Conservation (phyloP, 2,888 invertebrate species). For the Nomada fucata region DNA sequence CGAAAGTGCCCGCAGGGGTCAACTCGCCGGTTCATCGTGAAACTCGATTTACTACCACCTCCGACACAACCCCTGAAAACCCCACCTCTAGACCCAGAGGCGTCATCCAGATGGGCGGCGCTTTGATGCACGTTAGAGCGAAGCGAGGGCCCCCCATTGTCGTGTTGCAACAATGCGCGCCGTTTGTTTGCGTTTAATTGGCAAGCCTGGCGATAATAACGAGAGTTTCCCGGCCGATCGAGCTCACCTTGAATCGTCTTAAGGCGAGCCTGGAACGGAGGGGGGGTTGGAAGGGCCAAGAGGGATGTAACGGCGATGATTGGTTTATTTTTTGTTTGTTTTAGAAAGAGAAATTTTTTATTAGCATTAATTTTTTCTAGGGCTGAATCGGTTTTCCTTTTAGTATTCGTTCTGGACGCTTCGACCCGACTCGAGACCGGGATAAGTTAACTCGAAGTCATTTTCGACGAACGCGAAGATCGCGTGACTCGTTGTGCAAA, state of each 20-base stretch:
- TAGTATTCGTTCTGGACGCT: too few species aligned
- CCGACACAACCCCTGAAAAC: neutral
- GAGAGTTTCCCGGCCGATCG: slow-evolving; percentile 61
- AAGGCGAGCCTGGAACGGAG: neutral
- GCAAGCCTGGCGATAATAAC: slow-evolving; percentile 67
- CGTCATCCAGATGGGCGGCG: slow-evolving; percentile 7
- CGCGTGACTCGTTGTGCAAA: too few species aligned
- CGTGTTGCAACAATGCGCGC: slow-evolving; percentile 57
- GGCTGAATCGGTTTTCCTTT: too few species aligned
- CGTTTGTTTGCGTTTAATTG: slow-evolving; percentile 70
- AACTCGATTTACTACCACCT: slow-evolving; percentile 73
- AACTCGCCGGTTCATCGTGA: slow-evolving; percentile 71
- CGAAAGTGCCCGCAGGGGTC: slow-evolving; percentile 81
- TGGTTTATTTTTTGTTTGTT: neutral
- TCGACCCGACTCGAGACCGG: too few species aligned
- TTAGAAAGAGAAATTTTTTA: too few species aligned
- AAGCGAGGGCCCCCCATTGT: slow-evolving; percentile 39
- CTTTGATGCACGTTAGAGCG: slow-evolving; percentile 15
- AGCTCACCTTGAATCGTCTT: slow-evolving; percentile 67
- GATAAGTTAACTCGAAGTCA: too few species aligned
- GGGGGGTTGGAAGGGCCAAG: neutral
- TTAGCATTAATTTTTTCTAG: neutral
- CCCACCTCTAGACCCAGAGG: slow-evolving; percentile 1
- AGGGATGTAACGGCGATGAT: neutral
- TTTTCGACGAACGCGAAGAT: too few species aligned